A percentile compares a stretch with the other conserved stretches of the same genome.
phyloP scores from a whole-genome alignment of 2,888 invertebrate genomes.

The Portevinia maculata region DNA sequence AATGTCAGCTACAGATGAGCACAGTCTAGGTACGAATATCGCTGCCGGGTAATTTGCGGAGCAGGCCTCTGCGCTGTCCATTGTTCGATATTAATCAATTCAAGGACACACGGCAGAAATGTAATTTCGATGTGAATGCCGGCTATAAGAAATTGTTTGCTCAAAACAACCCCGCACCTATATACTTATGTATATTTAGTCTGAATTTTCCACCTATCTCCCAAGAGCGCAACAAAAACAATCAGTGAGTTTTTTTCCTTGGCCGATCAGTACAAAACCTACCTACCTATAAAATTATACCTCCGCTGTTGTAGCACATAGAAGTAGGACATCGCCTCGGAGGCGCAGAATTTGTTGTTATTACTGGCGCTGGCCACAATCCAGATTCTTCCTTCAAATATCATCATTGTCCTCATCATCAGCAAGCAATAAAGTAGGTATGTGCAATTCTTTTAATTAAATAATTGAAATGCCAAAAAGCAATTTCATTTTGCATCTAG shows the following conservation, averaged over 20 bases:
- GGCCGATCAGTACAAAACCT: too few relatives aligned
- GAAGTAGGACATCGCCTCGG: slow-evolving; percentile 23
- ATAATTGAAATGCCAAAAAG: slow-evolving; percentile 75
- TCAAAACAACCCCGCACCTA: slow-evolving; percentile 45
- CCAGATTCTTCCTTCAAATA: slow-evolving; percentile 8
- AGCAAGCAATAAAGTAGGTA: slow-evolving; percentile 72
- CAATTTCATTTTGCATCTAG: slow-evolving; percentile 74
- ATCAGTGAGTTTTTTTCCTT: not conserved
- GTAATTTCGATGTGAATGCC: slow-evolving; percentile 21
- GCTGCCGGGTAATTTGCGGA: slow-evolving; percentile 69
- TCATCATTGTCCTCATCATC: slow-evolving; percentile 11
- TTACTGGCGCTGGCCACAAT: slow-evolving; percentile 9
- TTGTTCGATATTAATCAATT: slow-evolving; percentile 70
- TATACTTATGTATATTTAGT: not conserved
- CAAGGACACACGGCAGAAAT: slow-evolving; percentile 60
- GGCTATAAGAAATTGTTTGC: slow-evolving; percentile 42
- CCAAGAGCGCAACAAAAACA: not conserved
- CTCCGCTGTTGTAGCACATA: slow-evolving; percentile 2
- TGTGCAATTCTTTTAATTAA: slow-evolving; percentile 75
- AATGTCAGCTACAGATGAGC: slow-evolving; percentile 74
- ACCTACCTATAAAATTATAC: too few relatives aligned
- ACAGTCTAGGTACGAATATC: slow-evolving; percentile 69
- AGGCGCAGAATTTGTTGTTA: slow-evolving; percentile 46
- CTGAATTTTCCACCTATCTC: slow-evolving; percentile 12
- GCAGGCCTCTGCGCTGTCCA: slow-evolving; percentile 42